A percentile compares a stretch with the other conserved stretches of the same genome.
These are phyloP conservation scores for Myxocyprinus asiaticus DNA, from an alignment of 2,113 vertebrate genomes.

Conservation along the genomic window DNA sequence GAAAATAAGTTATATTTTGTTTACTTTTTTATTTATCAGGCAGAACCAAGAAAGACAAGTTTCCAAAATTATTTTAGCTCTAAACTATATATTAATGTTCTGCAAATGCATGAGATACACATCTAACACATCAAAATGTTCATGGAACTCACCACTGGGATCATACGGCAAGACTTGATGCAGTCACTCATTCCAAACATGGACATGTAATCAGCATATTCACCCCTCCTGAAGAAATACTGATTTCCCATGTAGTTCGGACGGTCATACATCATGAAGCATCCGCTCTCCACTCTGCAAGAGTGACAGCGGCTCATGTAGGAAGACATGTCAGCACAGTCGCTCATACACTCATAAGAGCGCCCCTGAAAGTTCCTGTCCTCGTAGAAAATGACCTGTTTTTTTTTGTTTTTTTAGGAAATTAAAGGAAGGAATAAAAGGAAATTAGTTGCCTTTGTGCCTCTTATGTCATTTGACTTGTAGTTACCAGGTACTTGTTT, in stretches of 20 bases:
- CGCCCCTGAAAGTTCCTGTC: constrained; percentile 70
- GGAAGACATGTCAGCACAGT: constrained; percentile 63
- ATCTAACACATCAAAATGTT: too few species aligned
- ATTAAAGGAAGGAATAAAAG: neutral
- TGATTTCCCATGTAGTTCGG: constrained; percentile 61
- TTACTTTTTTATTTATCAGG: too few species aligned
- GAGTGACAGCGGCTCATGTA: constrained; percentile 60
- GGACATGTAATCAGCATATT: constrained; percentile 57
- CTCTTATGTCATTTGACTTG: neutral
- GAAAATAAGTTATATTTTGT: neutral
- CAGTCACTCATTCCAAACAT: constrained; percentile 54
- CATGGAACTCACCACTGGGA: constrained; percentile 48
- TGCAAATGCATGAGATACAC: too few species aligned
- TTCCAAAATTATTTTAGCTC: too few species aligned
- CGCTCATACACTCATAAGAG: constrained; percentile 67
- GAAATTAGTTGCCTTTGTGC: neutral
- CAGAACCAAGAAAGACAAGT: too few species aligned
- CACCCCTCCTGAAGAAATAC: constrained; percentile 55
- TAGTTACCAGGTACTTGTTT: neutral
- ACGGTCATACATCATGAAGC: constrained; percentile 55
- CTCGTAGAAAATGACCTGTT: constrained; percentile 70
- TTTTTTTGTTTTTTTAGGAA: too few species aligned
- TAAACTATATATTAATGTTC: too few species aligned
- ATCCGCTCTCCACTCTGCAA: constrained; percentile 52
- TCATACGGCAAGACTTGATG: constrained; percentile 63